These are phyloP conservation scores for Panthera tigris DNA, from an alignment of 2,113 vertebrate species.

Conservation along the genomic window DNA sequence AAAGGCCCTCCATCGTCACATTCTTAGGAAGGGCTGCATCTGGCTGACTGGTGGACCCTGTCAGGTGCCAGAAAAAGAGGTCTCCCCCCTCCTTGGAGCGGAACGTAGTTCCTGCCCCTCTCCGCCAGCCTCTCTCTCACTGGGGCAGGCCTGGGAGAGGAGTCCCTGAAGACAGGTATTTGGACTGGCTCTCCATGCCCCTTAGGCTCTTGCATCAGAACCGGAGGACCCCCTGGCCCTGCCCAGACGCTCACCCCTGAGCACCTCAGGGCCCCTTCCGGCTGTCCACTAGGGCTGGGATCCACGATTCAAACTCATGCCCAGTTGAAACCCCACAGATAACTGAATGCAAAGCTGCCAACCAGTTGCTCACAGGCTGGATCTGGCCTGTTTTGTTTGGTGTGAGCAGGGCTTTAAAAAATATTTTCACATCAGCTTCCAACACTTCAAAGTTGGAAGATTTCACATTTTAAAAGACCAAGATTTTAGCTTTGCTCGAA, in stretches of 20 bases:
- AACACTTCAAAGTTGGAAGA: background rate
- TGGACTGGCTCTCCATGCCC: background rate
- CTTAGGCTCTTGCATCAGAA: background rate
- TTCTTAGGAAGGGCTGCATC: background rate
- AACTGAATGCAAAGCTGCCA: background rate
- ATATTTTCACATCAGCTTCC: background rate
- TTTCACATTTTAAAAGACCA: background rate
- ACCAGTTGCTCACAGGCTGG: background rate
- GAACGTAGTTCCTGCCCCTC: no score
- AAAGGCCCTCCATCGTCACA: background rate
- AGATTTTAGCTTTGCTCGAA: background rate
- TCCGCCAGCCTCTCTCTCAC: background rate
- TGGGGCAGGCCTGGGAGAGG: background rate
- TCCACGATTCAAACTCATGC: background rate
- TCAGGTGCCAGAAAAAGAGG: no score
- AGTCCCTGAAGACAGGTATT: background rate
- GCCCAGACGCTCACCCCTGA: background rate
- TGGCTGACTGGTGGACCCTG: background rate
- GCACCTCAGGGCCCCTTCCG: background rate
- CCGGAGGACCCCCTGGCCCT: background rate
- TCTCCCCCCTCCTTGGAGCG: fast-evolving
- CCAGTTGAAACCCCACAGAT: background rate
- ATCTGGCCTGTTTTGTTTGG: background rate
- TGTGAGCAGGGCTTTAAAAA: background rate
- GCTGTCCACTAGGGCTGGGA: background rate